Evolutionary conservation across 2,797 vertebrate genomes (phyloP).

Genomic region (Naso thynnoides): DNA sequence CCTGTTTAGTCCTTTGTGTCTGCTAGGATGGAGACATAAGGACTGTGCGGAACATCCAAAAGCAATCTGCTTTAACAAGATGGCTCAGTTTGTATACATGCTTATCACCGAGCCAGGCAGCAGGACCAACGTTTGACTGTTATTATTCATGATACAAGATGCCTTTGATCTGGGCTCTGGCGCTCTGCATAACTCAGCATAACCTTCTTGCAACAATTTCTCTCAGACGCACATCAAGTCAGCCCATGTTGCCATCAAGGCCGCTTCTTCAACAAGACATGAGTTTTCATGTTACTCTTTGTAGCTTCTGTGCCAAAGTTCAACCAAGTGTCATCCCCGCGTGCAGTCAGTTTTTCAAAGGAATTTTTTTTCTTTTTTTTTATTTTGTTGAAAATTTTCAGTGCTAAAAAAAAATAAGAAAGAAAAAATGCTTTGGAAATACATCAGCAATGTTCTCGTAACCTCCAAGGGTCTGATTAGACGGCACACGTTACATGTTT

Average conservation of each 20-base stretch:
- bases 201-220: constrained; percentile 41
- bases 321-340: not conserved
- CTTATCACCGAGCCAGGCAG: constrained; percentile 69
- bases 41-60: constrained; percentile 68
- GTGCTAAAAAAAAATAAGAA: not conserved
- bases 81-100: constrained; percentile 64
- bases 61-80: constrained; percentile 75
- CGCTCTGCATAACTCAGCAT: constrained; percentile 39
- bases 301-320: not conserved
- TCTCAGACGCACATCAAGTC: not conserved
- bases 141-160: constrained; percentile 79
- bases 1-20: constrained; percentile 57
- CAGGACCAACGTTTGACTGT: constrained; percentile 60
- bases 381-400: not conserved
- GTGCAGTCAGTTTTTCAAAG: not conserved
- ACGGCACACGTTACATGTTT: not conserved
- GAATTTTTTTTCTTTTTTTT: too few species aligned
- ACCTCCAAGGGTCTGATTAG: not conserved
- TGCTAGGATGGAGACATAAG: constrained; percentile 67
- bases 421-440: not conserved
- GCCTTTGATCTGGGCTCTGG: constrained; percentile 74
- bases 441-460: not conserved
- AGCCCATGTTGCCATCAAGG: constrained; percentile 7
- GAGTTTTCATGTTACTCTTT: constrained; percentile 29
- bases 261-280: constrained; percentile 18